A percentile compares a stretch with the other conserved stretches of the same genome.
Evolutionary conservation across 2,888 invertebrate genomes (phyloP).

Genomic region (Oithona nana): DNA sequence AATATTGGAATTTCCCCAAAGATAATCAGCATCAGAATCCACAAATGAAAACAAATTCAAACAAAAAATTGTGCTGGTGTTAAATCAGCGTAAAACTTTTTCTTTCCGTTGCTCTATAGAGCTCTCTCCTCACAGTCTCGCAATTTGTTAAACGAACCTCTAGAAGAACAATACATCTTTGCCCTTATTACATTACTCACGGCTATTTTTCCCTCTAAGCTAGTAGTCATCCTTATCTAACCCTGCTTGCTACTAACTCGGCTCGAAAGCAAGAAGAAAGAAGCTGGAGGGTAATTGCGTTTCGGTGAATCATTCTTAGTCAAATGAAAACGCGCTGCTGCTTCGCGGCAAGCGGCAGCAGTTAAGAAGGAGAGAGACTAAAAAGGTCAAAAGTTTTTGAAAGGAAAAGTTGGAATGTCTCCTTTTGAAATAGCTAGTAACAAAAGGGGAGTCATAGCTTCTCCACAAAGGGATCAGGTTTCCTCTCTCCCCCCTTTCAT

Average conservation of each 20-base stretch:
- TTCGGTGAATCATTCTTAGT: neutral
- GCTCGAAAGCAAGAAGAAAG: too few relatives aligned
- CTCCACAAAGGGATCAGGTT: neutral
- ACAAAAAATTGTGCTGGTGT: too few relatives aligned
- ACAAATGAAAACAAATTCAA: too few relatives aligned
- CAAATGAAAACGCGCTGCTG: neutral
- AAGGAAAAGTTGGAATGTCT: neutral
- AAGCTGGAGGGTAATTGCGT: neutral
- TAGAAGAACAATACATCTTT: too few relatives aligned
- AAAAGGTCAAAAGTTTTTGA: neutral
- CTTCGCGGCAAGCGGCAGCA: too few relatives aligned
- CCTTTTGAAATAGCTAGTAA: neutral
- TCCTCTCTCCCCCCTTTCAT: neutral
- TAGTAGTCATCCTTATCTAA: neutral
- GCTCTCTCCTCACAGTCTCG: neutral
- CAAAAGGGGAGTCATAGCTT: neutral
- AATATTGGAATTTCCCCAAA: too few relatives aligned
- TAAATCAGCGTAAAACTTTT: neutral
- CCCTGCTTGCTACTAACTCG: too few relatives aligned
- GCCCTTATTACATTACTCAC: neutral
- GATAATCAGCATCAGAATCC: too few relatives aligned
- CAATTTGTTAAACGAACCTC: neutral
- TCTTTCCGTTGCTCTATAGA: neutral
- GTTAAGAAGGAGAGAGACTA: neutral
- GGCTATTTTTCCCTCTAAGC: neutral